phyloP scores from a whole-genome alignment of 2,888 invertebrate species.

The Megamerina dolium region DNA sequence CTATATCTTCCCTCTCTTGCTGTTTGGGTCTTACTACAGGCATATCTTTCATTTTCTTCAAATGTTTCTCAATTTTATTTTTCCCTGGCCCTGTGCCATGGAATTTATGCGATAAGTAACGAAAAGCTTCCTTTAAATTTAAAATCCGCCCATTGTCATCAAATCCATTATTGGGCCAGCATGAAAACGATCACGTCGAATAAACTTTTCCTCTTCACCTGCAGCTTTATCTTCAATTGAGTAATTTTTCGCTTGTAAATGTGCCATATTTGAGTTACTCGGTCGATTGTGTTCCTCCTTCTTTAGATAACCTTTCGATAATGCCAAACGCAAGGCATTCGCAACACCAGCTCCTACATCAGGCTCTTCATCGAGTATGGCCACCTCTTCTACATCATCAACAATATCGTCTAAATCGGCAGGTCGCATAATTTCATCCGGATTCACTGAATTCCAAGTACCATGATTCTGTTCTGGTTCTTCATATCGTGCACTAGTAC shows the following conservation, averaged over 20 bases:
- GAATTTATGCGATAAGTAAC: constrained; percentile 94
- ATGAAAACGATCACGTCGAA: constrained; percentile 65
- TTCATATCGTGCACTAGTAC: constrained; percentile 23
- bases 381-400: constrained; percentile 46
- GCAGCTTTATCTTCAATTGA: constrained; percentile 73
- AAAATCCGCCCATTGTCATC: constrained; percentile 92
- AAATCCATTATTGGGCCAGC: constrained; percentile 85
- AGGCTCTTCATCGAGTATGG: constrained; percentile 81
- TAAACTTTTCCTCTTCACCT: constrained; percentile 77
- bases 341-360: constrained; percentile 86
- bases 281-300: constrained; percentile 70
- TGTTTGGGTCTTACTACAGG: too few species aligned
- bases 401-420: constrained; percentile 51
- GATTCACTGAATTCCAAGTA: constrained; percentile 81
- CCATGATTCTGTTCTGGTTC: constrained; percentile 57
- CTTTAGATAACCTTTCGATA: constrained; percentile 91
- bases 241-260: constrained; percentile 73
- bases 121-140: constrained; percentile 93
- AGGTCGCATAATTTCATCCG: constrained; percentile 49
- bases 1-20: too few species aligned
- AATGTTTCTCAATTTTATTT: constrained; percentile 94
- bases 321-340: constrained; percentile 82
- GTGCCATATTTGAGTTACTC: constrained; percentile 65
- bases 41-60: constrained; percentile 88
- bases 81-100: constrained; percentile 99